These are phyloP conservation scores for Donacobius atricapilla DNA, from an alignment of 2,113 vertebrate species.

Conservation along the genomic window DNA sequence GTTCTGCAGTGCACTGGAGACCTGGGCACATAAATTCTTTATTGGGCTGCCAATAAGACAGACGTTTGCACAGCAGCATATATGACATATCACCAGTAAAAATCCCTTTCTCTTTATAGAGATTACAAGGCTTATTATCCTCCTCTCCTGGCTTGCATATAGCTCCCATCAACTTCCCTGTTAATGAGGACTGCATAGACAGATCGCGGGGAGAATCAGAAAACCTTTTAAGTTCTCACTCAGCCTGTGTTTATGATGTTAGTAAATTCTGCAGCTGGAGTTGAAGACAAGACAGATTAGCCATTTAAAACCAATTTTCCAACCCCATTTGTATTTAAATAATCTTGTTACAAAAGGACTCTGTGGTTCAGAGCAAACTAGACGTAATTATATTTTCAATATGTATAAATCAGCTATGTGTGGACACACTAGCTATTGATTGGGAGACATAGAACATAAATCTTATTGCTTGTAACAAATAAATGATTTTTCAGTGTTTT, in stretches of 20 bases:
- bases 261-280: constrained; percentile 61
- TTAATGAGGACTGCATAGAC: constrained; percentile 30
- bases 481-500: constrained; percentile 56
- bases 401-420: constrained; percentile 45
- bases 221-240: constrained; percentile 48
- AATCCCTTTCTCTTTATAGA: constrained; percentile 11
- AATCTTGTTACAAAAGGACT: constrained; percentile 63
- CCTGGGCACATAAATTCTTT: not conserved
- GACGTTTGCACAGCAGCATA: not conserved
- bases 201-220: not conserved
- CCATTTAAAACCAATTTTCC: constrained; percentile 70
- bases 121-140: constrained; percentile 46
- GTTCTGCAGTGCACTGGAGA: not conserved
- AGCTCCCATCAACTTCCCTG: constrained; percentile 10
- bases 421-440: constrained; percentile 29
- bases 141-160: not conserved
- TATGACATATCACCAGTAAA: not conserved
- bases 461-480: constrained; percentile 43
- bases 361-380: constrained; percentile 37
- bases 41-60: not conserved
- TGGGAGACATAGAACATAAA: constrained; percentile 29
- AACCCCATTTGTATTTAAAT: constrained; percentile 66
- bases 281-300: constrained; percentile 62
- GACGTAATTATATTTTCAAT: constrained; percentile 63
- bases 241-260: constrained; percentile 60